These are phyloP conservation scores for Philereme vetulata DNA, from an alignment of 2,888 invertebrate genomes.

Conservation along the genomic window DNA sequence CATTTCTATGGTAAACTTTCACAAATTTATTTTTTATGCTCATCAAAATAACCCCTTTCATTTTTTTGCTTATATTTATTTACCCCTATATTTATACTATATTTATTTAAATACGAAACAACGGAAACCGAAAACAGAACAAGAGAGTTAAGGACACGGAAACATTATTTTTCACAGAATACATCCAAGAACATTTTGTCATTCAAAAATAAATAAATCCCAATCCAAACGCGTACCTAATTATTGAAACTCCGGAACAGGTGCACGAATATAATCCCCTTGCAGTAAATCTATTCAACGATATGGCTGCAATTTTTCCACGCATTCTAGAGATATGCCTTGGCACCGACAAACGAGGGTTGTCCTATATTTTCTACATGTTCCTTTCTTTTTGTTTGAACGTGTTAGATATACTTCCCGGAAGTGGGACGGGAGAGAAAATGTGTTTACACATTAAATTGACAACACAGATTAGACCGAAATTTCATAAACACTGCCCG, in stretches of 20 bases:
- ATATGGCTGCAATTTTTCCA: conserved; percentile 25
- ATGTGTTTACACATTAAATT: neutral
- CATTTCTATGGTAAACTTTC: no score
- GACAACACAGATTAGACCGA: no score
- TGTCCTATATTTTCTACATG: conserved; percentile 20
- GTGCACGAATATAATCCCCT: conserved; percentile 12
- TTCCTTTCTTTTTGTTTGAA: conserved; percentile 17
- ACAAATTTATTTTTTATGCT: no score
- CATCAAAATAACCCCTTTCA: no score
- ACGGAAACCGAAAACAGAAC: no score
- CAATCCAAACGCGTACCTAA: conserved; percentile 9
- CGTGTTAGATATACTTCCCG: neutral
- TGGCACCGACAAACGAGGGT: conserved; percentile 16
- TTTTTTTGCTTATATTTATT: no score
- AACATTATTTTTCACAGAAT: no score
- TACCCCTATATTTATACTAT: no score
- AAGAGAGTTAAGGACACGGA: no score
- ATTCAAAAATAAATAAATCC: conserved; percentile 1
- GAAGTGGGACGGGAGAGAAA: neutral
- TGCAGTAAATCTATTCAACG: conserved; percentile 18
- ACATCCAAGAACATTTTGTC: no score
- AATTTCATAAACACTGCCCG: no score
- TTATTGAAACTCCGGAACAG: conserved; percentile 14
- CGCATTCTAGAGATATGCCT: conserved; percentile 30
- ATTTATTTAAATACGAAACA: no score